Base-by-base conservation (phyloP, 2,888 invertebrate genomes). In the Platycnemis pennipes region DNA sequence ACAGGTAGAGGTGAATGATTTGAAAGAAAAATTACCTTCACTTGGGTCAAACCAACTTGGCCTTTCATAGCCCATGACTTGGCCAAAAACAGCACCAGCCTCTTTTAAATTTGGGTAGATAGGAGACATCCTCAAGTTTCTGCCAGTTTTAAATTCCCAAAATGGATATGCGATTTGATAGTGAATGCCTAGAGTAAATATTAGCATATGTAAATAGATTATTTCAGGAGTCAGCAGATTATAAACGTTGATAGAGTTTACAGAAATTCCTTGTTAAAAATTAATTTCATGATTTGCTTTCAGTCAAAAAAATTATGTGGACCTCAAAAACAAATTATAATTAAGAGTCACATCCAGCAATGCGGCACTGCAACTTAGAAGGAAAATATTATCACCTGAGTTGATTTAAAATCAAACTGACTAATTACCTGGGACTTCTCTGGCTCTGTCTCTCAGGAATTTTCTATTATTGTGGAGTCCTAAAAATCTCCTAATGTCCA, bases 61-160 rank as follows among this genome's bases (percentile, higher is more conserved):
- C 95, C 99, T 97, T 96, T 99, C 99, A 96, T 99, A 99, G 0
- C 99, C 99, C 99, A 99, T 99, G 49, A 99, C 98, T 96, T 99
- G 99, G 0, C 99, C 99, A 96, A 99, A 99, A 11, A 99, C 98
- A 0, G 99, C 99, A 0, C 99, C 99, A 19, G 98, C 98, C 96
- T 98, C 98, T 95, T 98, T 97, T 31, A 99, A 97, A 94, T 99
- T 98, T 0, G 99, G 99, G 97, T 99, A 99, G 95, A 99, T 98
- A 0, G 99, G 99, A 0, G 99, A 99, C 97, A 99, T 98, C 94
- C 99, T 97, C 31, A 99, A 97, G 96, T 99, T 99, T 94, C 99
- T 97, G 0, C 99, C 98, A 0, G 98, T 99, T 96, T 98, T 97
- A 95, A 98, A 99, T 96, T 99, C 99, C 95, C 97, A 97, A 96